Evolutionary conservation across 1,140 invertebrate genomes (phyloP).

Genomic region (Trachymyrmex cornetzi): DNA sequence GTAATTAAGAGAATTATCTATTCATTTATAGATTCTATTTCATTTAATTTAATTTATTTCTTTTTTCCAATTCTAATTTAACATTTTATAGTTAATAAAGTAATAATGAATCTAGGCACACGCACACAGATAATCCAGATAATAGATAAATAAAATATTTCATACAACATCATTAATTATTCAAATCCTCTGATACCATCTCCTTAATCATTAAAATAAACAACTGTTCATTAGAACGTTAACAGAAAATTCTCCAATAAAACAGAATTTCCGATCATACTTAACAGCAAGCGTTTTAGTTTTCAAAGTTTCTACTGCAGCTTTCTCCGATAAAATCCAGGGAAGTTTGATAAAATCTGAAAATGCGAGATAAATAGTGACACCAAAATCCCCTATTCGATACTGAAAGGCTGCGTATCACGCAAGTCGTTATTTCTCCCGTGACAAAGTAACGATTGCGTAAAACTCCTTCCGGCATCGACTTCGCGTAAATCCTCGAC

Average conservation of each 20-base stretch:
- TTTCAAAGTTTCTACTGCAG: background rate
- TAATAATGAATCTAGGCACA: background rate
- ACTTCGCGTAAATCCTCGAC: conserved; percentile 20
- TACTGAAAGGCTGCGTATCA: conserved; percentile 14
- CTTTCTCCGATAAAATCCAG: background rate
- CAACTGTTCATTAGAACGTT: background rate
- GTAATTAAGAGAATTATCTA: conserved; percentile 15
- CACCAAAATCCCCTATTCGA: conserved; percentile 5
- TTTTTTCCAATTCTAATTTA: background rate
- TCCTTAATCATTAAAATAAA: background rate
- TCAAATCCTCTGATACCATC: background rate
- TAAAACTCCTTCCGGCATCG: conserved; percentile 1
- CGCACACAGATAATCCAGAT: background rate
- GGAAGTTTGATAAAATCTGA: conserved; percentile 8
- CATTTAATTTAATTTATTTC: conserved; percentile 12
- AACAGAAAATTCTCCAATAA: background rate
- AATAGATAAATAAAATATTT: background rate
- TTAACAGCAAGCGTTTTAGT: background rate
- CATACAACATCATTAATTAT: background rate
- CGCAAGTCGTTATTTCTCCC: background rate
- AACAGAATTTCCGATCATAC: background rate
- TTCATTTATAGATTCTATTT: conserved; percentile 24
- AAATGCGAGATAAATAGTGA: conserved; percentile 16
- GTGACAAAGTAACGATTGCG: conserved; percentile 40
- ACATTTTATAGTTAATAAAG: background rate